Conservation (phyloP, 2,113 vertebrate genomes). For the Octodon degus region DNA sequence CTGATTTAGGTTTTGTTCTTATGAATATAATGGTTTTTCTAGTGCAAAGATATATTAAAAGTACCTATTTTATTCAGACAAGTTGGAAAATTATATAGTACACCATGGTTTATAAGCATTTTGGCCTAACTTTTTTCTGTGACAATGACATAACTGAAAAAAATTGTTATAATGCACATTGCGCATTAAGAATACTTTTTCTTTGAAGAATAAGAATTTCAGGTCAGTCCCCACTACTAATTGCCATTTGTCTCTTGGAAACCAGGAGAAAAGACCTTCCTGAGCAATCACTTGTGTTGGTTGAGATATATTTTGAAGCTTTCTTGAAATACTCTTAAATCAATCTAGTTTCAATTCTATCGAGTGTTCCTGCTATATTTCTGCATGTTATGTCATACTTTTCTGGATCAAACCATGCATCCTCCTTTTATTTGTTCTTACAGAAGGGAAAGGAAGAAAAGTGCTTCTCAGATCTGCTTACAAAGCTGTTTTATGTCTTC, state of each 20-base stretch:
- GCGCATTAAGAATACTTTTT: background rate
- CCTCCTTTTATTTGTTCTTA: background rate
- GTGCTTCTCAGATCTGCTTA: background rate
- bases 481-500: background rate
- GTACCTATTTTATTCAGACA: background rate
- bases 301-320: background rate
- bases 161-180: background rate
- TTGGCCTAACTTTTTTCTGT: background rate
- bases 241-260: background rate
- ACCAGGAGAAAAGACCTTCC: background rate
- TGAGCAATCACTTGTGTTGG: background rate
- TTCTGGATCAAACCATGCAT: constrained; percentile 12
- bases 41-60: background rate
- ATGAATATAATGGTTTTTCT: background rate
- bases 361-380: background rate
- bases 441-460: background rate
- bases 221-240: background rate
- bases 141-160: background rate
- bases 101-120: background rate
- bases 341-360: background rate
- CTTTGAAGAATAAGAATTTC: background rate
- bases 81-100: background rate
- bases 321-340: background rate
- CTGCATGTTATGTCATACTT: background rate
- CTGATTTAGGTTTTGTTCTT: background rate